A percentile compares a stretch with the other conserved stretches of the same genome.
Conservation (phyloP, 2,888 invertebrate genomes). For the Nematopogon swammerdamellus region DNA sequence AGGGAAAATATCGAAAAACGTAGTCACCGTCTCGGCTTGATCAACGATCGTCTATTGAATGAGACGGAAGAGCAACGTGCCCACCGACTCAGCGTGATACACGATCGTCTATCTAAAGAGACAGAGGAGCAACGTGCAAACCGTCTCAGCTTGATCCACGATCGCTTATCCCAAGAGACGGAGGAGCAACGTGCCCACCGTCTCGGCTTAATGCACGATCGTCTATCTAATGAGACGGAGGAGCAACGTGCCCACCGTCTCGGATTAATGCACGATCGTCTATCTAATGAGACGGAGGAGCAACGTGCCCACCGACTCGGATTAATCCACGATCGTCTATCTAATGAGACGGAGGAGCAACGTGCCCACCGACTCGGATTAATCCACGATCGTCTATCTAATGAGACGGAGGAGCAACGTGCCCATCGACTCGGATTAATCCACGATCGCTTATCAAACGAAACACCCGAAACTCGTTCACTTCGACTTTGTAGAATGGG, state of each 20-base stretch:
- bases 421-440: constrained; percentile 3
- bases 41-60: background rate
- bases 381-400: constrained; percentile 2
- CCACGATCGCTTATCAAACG: constrained; percentile 5
- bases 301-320: constrained; percentile 1
- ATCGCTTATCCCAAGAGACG: background rate
- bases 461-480: constrained; percentile 5
- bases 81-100: background rate
- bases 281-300: background rate
- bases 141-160: background rate
- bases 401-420: constrained; percentile 4
- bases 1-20: no score
- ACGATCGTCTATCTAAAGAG: background rate
- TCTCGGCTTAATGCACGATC: constrained; percentile 3
- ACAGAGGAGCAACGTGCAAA: background rate
- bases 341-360: constrained; percentile 2
- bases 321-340: background rate
- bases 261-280: constrained; percentile 1
- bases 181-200: background rate
- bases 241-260: constrained; percentile 1
- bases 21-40: constrained; percentile 1
- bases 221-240: constrained; percentile 2
- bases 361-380: constrained; percentile 1
- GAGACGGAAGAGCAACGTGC: background rate
- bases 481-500: constrained; percentile 3